phyloP scores from a whole-genome alignment of 2,113 vertebrate genomes.

The Megatriorchis doriae region DNA sequence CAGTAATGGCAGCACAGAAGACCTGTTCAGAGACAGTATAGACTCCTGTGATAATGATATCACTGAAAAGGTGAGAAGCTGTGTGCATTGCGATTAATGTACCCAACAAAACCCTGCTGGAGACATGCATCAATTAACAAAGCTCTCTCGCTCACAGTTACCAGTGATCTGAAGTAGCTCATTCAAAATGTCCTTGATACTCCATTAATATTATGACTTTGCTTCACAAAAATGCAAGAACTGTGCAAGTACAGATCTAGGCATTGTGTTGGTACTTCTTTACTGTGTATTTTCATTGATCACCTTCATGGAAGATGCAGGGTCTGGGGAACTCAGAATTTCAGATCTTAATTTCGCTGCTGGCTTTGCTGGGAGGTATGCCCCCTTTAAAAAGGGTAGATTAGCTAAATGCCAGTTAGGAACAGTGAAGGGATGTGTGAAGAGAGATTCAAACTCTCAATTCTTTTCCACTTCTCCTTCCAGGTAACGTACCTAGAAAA shows the following conservation, averaged over 20 bases:
- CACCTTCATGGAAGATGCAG: neutral
- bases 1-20: constrained; percentile 94
- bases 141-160: neutral
- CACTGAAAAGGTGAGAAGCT: constrained; percentile 86
- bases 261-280: neutral
- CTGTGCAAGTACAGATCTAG: neutral
- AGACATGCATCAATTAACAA: neutral
- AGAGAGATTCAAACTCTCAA: neutral
- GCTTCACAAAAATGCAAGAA: neutral
- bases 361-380: neutral
- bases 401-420: neutral
- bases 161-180: neutral
- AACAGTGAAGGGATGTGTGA: neutral
- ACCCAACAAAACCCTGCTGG: neutral
- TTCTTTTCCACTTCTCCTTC: neutral
- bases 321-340: neutral
- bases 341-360: neutral
- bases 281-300: neutral
- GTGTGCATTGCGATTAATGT: neutral
- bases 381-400: neutral
- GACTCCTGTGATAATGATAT: constrained; percentile 94
- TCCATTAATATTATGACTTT: neutral
- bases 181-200: neutral
- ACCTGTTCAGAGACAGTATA: constrained; percentile 93
- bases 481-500: constrained; percentile 92